Evolutionary conservation across 2,797 vertebrate genomes (phyloP).

Genomic region (Hybognathus amarus): DNA sequence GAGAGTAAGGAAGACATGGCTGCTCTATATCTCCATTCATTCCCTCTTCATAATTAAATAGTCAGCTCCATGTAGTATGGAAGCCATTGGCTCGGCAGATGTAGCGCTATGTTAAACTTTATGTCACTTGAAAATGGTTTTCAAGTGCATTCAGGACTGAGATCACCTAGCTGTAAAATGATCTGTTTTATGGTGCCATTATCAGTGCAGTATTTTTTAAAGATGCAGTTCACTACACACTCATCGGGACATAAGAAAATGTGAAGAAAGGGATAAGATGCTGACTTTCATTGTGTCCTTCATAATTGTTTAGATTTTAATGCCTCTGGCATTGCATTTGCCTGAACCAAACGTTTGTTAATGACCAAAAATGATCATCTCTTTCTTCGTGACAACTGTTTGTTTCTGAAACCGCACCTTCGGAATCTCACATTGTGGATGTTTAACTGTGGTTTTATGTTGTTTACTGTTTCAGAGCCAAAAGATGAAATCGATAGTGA

Average conservation of each 20-base stretch:
- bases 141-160: constrained; percentile 90
- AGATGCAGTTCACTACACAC: constrained; percentile 75
- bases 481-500: constrained; percentile 52
- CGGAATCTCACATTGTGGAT: neutral
- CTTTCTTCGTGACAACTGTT: neutral
- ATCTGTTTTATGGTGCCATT: constrained; percentile 88
- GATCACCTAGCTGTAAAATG: constrained; percentile 94
- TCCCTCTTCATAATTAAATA: constrained; percentile 86
- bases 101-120: constrained; percentile 98
- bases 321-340: constrained; percentile 12
- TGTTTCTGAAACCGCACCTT: neutral
- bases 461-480: constrained; percentile 48
- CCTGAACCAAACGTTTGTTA: constrained; percentile 3
- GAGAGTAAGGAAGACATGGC: constrained; percentile 48
- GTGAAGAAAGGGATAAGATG: constrained; percentile 74
- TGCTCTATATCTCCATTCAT: constrained; percentile 59
- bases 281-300: constrained; percentile 79
- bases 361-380: neutral
- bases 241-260: constrained; percentile 75
- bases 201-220: constrained; percentile 79
- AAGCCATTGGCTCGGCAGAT: constrained; percentile 94
- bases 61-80: constrained; percentile 85
- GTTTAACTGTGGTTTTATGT: constrained; percentile 48
- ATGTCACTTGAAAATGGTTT: constrained; percentile 97
- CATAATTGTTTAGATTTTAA: constrained; percentile 56